Percentiles rank a stretch among this genome's conserved stretches.
Conservation (phyloP, 2,113 vertebrate genomes). For the Parus major region DNA sequence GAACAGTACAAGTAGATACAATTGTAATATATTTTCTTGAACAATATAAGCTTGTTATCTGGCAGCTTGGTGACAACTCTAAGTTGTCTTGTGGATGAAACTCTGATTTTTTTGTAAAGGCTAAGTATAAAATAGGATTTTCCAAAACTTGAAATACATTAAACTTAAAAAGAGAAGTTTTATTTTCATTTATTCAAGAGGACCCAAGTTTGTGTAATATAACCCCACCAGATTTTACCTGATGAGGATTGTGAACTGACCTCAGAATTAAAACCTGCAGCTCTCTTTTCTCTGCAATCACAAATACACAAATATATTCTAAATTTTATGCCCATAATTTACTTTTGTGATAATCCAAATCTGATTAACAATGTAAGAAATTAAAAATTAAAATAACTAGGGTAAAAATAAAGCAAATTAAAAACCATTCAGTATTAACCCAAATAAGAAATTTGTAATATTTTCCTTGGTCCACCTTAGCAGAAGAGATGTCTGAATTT, state of each 20-base stretch:
- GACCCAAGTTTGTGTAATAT: background rate
- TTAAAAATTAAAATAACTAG: background rate
- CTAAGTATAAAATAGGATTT: slow-evolving; percentile 24
- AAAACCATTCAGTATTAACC: background rate
- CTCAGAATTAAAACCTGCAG: background rate
- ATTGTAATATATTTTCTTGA: slow-evolving; percentile 77
- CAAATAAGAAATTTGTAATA: background rate
- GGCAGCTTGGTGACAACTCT: slow-evolving; percentile 65
- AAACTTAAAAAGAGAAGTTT: background rate
- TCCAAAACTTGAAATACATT: background rate
- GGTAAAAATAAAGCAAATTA: background rate
- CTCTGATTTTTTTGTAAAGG: background rate
- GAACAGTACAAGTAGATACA: slow-evolving; percentile 78
- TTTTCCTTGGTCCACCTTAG: background rate
- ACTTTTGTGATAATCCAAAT: background rate
- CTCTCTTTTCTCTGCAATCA: background rate
- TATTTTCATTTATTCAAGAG: background rate
- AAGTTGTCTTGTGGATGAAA: slow-evolving; percentile 37
- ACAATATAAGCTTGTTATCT: slow-evolving; percentile 71
- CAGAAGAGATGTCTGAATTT: background rate
- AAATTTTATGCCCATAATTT: background rate
- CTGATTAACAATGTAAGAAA: background rate
- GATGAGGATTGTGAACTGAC: background rate
- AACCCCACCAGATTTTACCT: background rate
- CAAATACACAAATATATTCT: background rate